Evolutionary conservation across 2,113 vertebrate genomes (phyloP).

Genomic region (Sander vitreus): DNA sequence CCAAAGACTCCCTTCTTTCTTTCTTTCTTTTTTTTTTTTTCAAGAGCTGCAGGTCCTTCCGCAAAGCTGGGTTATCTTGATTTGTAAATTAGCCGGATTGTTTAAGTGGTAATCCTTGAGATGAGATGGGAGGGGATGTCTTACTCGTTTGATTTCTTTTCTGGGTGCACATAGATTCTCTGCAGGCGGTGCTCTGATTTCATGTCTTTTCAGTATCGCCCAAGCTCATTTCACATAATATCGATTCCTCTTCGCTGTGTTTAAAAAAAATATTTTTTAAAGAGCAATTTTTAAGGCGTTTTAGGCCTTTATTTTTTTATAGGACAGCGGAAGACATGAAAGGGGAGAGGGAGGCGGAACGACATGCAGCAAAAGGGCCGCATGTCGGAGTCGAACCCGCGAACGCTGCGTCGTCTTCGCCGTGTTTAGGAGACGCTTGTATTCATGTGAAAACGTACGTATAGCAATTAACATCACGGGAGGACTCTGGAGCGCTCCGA

Average conservation of each 20-base stretch:
- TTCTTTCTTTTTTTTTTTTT: background rate
- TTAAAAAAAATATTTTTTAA: no score
- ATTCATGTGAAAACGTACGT: conserved; percentile 33
- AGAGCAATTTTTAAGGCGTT: no score
- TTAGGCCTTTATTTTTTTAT: no score
- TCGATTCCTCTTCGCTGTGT: background rate
- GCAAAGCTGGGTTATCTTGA: conserved; percentile 61
- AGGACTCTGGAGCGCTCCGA: conserved; percentile 35
- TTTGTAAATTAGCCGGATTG: conserved; percentile 66
- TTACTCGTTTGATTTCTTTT: conserved; percentile 13
- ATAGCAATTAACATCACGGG: conserved; percentile 39
- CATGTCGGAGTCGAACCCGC: no score
- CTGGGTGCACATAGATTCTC: background rate
- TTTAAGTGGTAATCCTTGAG: conserved; percentile 55
- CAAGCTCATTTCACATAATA: background rate
- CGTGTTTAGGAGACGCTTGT: background rate
- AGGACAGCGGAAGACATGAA: no score
- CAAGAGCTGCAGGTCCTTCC: conserved; percentile 40
- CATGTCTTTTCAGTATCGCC: no score
- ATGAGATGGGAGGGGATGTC: conserved; percentile 30
- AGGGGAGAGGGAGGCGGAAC: no score
- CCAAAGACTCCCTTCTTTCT: conserved; percentile 27
- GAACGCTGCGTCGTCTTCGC: no score
- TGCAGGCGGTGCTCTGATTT: conserved; percentile 34
- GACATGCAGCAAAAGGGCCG: no score